Evolutionary conservation across 37 sponge, comb jelly and placozoan genomes (phyloP).

Genomic region (Petrosia ficiformis): DNA sequence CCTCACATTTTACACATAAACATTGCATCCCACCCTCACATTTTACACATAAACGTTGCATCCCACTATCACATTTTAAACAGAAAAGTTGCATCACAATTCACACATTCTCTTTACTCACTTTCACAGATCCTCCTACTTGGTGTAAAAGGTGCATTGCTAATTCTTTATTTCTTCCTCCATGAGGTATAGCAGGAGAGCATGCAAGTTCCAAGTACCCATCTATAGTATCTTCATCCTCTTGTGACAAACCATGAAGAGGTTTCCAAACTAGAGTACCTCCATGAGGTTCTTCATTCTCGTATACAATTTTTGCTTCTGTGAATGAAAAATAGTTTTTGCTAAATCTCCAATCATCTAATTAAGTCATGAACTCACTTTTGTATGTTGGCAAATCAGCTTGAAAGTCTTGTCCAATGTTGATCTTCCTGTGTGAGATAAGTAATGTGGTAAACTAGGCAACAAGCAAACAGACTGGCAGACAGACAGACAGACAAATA

Average conservation of each 20-base stretch:
- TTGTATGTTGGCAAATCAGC: conserved; percentile 54
- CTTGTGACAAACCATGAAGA: conserved; percentile 19
- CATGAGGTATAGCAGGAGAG: conserved; percentile 60
- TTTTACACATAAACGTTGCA: too few relatives aligned
- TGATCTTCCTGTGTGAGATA: conserved; percentile 49
- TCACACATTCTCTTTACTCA: conserved; percentile 7
- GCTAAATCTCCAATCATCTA: too few relatives aligned
- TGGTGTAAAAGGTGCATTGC: conserved; percentile 68
- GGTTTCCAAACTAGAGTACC: conserved; percentile 51
- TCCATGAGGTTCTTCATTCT: neutral
- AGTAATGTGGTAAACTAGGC: neutral
- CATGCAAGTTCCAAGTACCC: conserved; percentile 84
- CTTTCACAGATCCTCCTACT: conserved; percentile 77
- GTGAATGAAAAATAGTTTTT: neutral
- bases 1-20: too few relatives aligned
- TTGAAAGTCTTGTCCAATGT: conserved; percentile 79
- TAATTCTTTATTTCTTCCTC: conserved; percentile 81
- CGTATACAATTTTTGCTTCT: neutral
- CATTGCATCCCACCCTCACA: too few relatives aligned
- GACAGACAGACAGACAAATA: too few relatives aligned
- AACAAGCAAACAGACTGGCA: neutral
- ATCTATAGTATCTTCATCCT: conserved; percentile 69
- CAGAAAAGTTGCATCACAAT: too few relatives aligned
- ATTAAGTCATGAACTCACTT: too few relatives aligned
- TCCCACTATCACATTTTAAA: too few relatives aligned